Conservation (phyloP, 2,113 vertebrate species). For the Varanus komodoensis region DNA sequence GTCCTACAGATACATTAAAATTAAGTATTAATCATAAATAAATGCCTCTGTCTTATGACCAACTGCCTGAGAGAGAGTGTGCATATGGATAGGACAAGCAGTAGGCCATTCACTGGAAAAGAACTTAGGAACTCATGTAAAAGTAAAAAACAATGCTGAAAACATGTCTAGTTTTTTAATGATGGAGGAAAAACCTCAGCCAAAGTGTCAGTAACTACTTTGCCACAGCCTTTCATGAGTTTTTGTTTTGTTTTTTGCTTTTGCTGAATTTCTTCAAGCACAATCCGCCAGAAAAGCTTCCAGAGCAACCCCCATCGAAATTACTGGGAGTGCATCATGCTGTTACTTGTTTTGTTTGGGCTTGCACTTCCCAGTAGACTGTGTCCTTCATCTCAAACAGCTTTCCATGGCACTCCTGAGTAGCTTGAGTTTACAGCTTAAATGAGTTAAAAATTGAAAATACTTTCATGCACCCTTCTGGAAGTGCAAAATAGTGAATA, state of each 20-base stretch:
- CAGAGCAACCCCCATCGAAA: neutral
- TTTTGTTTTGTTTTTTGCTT: too few relatives aligned
- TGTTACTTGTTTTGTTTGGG: neutral
- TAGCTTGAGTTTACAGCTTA: conserved; percentile 24
- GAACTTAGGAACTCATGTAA: neutral
- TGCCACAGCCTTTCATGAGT: neutral
- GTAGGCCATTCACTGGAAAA: neutral
- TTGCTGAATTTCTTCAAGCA: neutral
- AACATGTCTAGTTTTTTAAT: neutral
- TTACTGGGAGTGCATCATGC: neutral
- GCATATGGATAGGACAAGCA: neutral
- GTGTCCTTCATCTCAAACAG: neutral
- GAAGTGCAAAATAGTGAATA: conserved; percentile 9
- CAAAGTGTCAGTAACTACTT: neutral
- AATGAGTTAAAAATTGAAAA: conserved; percentile 23
- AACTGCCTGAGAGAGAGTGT: neutral
- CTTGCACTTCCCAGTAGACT: neutral
- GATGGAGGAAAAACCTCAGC: neutral
- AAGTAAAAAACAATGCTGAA: neutral
- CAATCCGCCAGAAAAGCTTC: neutral
- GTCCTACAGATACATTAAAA: neutral
- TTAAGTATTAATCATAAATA: neutral
- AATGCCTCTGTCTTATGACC: neutral
- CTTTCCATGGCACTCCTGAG: neutral
- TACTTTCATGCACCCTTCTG: conserved; percentile 12